A percentile compares a stretch with the other conserved stretches of the same genome.
These are phyloP conservation scores for Asarcornis scutulata DNA, from an alignment of 2,113 vertebrate species.

Conservation along the genomic window DNA sequence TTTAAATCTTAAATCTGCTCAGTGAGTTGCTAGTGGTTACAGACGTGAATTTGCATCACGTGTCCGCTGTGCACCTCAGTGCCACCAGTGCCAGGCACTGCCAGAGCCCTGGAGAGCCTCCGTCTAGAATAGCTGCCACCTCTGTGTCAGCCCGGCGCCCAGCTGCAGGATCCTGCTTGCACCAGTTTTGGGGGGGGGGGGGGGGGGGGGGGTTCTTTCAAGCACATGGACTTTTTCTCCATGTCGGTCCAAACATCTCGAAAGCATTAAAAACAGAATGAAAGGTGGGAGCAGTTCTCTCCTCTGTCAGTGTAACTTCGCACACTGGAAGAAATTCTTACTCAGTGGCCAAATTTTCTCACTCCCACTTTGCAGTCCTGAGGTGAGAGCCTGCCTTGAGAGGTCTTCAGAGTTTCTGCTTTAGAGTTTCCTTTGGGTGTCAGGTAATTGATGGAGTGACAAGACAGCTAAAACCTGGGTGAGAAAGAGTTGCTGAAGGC, in stretches of 20 bases:
- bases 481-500: not conserved
- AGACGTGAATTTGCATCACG: slow-evolving; percentile 2
- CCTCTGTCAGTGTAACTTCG: not conserved
- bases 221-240: not conserved
- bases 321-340: not conserved
- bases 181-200: too few species aligned
- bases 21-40: not conserved
- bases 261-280: not conserved
- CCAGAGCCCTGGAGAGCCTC: not conserved
- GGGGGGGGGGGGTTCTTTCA: too few species aligned
- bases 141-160: not conserved
- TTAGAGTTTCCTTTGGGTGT: not conserved
- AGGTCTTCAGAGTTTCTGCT: not conserved
- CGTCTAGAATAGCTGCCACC: not conserved
- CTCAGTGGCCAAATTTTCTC: not conserved
- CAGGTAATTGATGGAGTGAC: not conserved
- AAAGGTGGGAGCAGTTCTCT: not conserved
- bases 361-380: not conserved
- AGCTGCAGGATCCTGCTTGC: not conserved
- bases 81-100: slow-evolving; percentile 1
- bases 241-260: not conserved
- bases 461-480: not conserved
- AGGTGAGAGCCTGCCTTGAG: not conserved
- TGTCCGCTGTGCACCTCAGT: not conserved
- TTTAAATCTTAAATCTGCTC: slow-evolving; percentile 36